A percentile compares a stretch with the other conserved stretches of the same genome.
These are phyloP conservation scores for Idris sp. DNA, from an alignment of 1,140 invertebrate genomes.

Conservation along the genomic window DNA sequence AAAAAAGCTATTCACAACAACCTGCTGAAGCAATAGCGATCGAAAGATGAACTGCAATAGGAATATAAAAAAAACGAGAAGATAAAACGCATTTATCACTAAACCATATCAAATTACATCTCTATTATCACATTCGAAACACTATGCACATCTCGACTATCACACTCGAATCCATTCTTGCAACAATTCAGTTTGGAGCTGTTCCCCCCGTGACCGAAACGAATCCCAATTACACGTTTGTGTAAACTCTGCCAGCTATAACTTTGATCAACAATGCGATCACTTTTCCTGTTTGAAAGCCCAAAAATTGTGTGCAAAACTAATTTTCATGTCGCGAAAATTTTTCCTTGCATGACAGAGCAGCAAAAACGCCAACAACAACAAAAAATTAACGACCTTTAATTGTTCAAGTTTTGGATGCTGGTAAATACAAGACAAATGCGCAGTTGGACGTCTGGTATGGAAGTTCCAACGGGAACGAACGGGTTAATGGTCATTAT, in stretches of 20 bases:
- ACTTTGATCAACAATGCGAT: slow-evolving; percentile 39
- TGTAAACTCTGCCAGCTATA: slow-evolving; percentile 26
- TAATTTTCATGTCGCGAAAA: slow-evolving; percentile 23
- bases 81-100: slow-evolving; percentile 17
- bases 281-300: slow-evolving; percentile 25
- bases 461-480: slow-evolving; percentile 41
- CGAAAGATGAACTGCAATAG: background rate
- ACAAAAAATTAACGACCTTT: no score
- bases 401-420: slow-evolving; percentile 48
- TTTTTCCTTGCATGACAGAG: slow-evolving; percentile 15
- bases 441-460: slow-evolving; percentile 34
- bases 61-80: slow-evolving; percentile 7
- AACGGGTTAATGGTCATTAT: slow-evolving; percentile 60
- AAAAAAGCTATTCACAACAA: slow-evolving; percentile 12
- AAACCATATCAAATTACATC: slow-evolving; percentile 30
- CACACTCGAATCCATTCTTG: slow-evolving; percentile 18
- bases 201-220: slow-evolving; percentile 22
- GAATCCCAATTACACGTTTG: slow-evolving; percentile 50
- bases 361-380: no score
- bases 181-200: background rate
- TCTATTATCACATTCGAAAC: slow-evolving; percentile 22
- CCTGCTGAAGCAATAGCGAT: slow-evolving; percentile 1
- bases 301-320: slow-evolving; percentile 12
- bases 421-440: slow-evolving; percentile 53
- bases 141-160: slow-evolving; percentile 1